Evolutionary conservation across 2,888 invertebrate species (phyloP).

Genomic region (Zygaena filipendulae): DNA sequence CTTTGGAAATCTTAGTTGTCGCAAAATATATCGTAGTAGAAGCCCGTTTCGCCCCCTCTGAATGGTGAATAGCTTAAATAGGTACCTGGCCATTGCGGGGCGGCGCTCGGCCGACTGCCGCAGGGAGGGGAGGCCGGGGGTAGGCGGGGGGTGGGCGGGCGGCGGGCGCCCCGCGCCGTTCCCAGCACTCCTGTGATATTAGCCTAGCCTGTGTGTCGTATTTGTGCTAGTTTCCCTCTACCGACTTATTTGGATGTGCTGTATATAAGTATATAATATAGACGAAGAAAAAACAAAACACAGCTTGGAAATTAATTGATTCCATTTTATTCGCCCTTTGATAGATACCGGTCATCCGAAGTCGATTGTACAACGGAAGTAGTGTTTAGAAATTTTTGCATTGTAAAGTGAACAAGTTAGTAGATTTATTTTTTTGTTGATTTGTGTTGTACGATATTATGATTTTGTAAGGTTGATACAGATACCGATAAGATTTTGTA

Average conservation of each 20-base stretch:
- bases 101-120: conserved; percentile 17
- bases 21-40: conserved; percentile 55
- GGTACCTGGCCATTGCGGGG: conserved; percentile 30
- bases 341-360: conserved; percentile 48
- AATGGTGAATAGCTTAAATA: conserved; percentile 63
- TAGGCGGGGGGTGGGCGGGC: conserved; percentile 20
- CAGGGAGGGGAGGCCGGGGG: conserved; percentile 17
- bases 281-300: conserved; percentile 15
- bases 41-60: conserved; percentile 56
- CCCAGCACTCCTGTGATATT: conserved; percentile 69
- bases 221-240: conserved; percentile 63
- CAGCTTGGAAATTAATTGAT: conserved; percentile 39
- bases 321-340: conserved; percentile 50
- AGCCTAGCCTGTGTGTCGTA: conserved; percentile 67
- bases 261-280: conserved; percentile 41
- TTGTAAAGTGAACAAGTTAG: too few relatives aligned
- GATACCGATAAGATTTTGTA: too few relatives aligned
- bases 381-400: conserved; percentile 41
- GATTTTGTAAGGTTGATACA: too few relatives aligned
- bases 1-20: conserved; percentile 62
- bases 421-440: conserved; percentile 39
- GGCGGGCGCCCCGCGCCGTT: conserved; percentile 46
- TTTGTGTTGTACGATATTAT: too few relatives aligned
- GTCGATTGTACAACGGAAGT: conserved; percentile 43
- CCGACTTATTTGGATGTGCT: conserved; percentile 50